These are phyloP conservation scores for Lepus europaeus DNA, from an alignment of 2,113 vertebrate genomes.

Conservation along the genomic window DNA sequence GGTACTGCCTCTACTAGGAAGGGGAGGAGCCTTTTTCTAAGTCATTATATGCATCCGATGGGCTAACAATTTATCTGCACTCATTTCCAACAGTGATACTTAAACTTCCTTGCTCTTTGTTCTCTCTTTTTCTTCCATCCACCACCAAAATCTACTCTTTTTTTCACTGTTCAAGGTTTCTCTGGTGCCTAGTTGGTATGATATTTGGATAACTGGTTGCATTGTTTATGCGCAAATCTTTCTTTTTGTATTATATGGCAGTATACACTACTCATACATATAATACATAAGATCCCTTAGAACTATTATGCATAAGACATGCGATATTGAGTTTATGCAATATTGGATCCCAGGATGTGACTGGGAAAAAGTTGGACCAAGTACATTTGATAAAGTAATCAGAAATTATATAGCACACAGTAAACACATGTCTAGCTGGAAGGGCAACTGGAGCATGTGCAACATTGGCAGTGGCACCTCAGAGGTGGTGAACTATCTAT, in stretches of 20 bases:
- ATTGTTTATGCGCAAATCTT: slow-evolving; percentile 40
- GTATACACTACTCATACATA: slow-evolving; percentile 31
- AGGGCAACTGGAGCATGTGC: not conserved
- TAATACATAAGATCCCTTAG: not conserved
- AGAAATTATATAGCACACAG: not conserved
- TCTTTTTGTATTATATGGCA: slow-evolving; percentile 55
- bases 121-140: not conserved
- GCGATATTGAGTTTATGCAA: not conserved
- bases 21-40: not conserved
- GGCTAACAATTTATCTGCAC: not conserved
- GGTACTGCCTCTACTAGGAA: not conserved
- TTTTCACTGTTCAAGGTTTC: slow-evolving; percentile 86
- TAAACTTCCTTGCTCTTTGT: not conserved
- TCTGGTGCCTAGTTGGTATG: slow-evolving; percentile 75
- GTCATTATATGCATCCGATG: not conserved
- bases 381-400: not conserved
- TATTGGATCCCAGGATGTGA: not conserved
- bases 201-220: slow-evolving; percentile 60
- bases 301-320: not conserved
- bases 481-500: not conserved
- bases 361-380: no score
- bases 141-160: not conserved
- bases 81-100: not conserved
- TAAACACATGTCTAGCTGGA: not conserved
- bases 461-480: not conserved